Conservation (phyloP, 2,888 invertebrate genomes). For the Stenodera caucasica region DNA sequence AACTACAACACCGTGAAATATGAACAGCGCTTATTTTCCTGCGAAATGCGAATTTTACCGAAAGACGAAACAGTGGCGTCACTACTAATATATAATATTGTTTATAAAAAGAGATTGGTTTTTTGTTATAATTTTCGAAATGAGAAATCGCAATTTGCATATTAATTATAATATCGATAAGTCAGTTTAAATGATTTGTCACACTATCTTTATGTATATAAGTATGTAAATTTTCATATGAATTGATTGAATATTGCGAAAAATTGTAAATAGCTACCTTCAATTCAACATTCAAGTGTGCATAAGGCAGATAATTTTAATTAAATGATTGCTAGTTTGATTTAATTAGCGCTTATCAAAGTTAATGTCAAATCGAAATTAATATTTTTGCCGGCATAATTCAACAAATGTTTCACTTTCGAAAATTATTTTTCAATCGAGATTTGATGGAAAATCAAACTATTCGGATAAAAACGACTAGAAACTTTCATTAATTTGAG, state of each 20-base stretch:
- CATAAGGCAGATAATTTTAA: neutral
- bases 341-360: slow-evolving; percentile 13
- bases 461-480: too few species aligned
- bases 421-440: neutral
- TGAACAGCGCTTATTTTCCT: slow-evolving; percentile 37
- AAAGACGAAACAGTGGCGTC: neutral
- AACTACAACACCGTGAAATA: slow-evolving; percentile 49
- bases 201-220: neutral
- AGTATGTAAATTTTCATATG: slow-evolving; percentile 13
- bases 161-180: slow-evolving; percentile 12
- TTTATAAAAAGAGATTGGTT: too few species aligned
- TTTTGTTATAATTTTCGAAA: too few species aligned
- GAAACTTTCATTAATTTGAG: too few species aligned
- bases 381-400: neutral
- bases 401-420: slow-evolving; percentile 9
- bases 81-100: neutral
- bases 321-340: slow-evolving; percentile 12
- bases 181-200: slow-evolving; percentile 15
- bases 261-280: slow-evolving; percentile 1
- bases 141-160: slow-evolving; percentile 14
- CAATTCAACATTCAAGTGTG: slow-evolving; percentile 7
- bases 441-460: too few species aligned
- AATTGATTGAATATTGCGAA: slow-evolving; percentile 1
- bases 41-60: neutral
- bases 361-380: neutral